Evolutionary conservation across 2,797 vertebrate genomes (phyloP).

Genomic region (Channa striata): DNA sequence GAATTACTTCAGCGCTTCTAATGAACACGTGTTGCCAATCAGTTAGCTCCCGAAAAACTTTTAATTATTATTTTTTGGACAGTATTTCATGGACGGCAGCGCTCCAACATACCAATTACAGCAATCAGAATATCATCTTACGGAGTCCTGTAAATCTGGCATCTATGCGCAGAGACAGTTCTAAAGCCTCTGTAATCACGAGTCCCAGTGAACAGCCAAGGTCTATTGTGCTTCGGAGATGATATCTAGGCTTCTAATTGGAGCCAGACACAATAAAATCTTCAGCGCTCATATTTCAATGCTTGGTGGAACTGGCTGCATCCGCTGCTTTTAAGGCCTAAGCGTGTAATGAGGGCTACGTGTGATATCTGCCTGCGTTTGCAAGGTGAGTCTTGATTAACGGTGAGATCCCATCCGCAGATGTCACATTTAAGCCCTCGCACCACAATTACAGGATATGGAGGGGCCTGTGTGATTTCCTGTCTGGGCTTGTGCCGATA

Average conservation of each 20-base stretch:
- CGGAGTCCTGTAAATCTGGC: slow-evolving; percentile 45
- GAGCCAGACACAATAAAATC: slow-evolving; percentile 52
- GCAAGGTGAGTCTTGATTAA: slow-evolving; percentile 52
- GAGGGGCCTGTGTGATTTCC: slow-evolving; percentile 36
- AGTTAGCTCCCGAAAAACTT: neutral
- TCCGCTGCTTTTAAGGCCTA: slow-evolving; percentile 26
- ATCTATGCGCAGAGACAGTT: slow-evolving; percentile 41
- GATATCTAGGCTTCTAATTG: slow-evolving; percentile 56
- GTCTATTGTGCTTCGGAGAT: slow-evolving; percentile 54
- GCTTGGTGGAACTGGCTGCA: slow-evolving; percentile 10
- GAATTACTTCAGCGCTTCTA: slow-evolving; percentile 16
- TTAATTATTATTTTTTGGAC: neutral
- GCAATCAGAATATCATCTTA: slow-evolving; percentile 42
- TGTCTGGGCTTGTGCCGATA: slow-evolving; percentile 66
- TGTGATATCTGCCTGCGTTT: slow-evolving; percentile 34
- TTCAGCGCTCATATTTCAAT: slow-evolving; percentile 41
- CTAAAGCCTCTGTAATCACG: slow-evolving; percentile 33
- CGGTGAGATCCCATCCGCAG: slow-evolving; percentile 53
- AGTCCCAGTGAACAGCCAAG: slow-evolving; percentile 9
- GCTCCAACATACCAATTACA: slow-evolving; percentile 46
- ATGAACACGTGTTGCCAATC: slow-evolving; percentile 10
- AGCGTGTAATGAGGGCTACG: slow-evolving; percentile 49
- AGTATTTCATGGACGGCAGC: slow-evolving; percentile 12
- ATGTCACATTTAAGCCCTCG: slow-evolving; percentile 30
- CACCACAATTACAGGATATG: slow-evolving; percentile 59